A percentile compares a stretch with the other conserved stretches of the same genome.
phyloP scores from a whole-genome alignment of 2,888 invertebrate genomes.

The Perizoma flavofasciatum region DNA sequence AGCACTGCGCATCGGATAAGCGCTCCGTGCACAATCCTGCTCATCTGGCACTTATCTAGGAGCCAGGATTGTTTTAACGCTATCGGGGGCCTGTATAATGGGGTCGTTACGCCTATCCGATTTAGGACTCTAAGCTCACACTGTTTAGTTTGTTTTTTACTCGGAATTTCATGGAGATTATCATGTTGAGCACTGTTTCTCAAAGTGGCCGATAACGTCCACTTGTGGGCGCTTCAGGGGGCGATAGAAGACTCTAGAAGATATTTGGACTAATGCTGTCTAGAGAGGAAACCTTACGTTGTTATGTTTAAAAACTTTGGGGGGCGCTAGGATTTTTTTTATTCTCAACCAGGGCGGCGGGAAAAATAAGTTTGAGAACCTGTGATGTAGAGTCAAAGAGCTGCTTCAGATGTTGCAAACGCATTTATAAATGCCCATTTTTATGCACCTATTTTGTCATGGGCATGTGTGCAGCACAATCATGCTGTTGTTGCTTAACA shows the following conservation, averaged over 20 bases:
- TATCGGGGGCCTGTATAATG: conserved; percentile 24
- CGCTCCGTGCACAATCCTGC: conserved; percentile 23
- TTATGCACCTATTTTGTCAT: too few relatives aligned
- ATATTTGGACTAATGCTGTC: too few relatives aligned
- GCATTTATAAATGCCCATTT: too few relatives aligned
- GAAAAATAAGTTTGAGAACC: too few relatives aligned
- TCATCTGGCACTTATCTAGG: conserved; percentile 16
- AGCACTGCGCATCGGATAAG: conserved; percentile 20
- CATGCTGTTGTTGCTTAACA: conserved; percentile 10
- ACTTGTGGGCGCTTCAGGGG: too few relatives aligned
- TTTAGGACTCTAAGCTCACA: conserved; percentile 1
- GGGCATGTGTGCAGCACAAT: background rate
- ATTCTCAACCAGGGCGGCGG: too few relatives aligned
- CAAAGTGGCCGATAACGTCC: background rate
- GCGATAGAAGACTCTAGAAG: too few relatives aligned
- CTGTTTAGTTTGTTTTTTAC: conserved; percentile 1
- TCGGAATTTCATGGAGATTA: background rate
- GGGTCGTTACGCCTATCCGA: conserved; percentile 26
- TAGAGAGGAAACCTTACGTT: too few relatives aligned
- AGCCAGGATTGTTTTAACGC: conserved; percentile 19
- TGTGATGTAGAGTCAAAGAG: too few relatives aligned
- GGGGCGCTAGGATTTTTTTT: too few relatives aligned
- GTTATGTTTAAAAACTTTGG: too few relatives aligned
- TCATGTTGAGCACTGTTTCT: background rate
- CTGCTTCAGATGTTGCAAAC: too few relatives aligned